Evolutionary conservation across 2,797 vertebrate genomes (phyloP).

Genomic region (Tadarida brasiliensis): DNA sequence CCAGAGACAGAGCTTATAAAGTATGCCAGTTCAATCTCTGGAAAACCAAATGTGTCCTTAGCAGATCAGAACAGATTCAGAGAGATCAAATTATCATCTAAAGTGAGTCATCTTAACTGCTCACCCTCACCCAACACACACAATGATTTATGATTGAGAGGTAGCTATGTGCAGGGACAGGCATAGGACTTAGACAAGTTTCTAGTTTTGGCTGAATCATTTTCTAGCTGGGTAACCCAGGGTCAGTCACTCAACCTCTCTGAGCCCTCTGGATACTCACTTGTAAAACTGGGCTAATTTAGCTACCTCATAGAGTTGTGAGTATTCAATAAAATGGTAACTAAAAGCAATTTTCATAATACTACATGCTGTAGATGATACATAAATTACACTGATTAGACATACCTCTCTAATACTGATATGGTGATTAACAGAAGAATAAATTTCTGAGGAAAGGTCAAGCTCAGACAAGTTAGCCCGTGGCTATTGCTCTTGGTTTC

Average conservation of each 20-base stretch:
- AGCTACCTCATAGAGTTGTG: neutral
- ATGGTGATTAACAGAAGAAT: neutral
- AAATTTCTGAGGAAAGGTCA: slow-evolving; percentile 9
- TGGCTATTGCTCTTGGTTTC: neutral
- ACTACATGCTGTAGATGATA: neutral
- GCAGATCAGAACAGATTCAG: neutral
- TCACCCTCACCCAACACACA: neutral
- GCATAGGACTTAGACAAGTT: neutral
- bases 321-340: neutral
- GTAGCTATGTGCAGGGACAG: neutral
- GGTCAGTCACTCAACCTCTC: neutral
- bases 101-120: neutral
- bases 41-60: neutral
- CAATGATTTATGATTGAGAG: neutral
- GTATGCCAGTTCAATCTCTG: neutral
- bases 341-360: neutral
- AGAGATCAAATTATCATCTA: neutral
- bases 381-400: neutral
- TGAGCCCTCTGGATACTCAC: neutral
- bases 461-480: neutral
- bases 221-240: neutral
- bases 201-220: neutral
- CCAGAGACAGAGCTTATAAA: neutral
- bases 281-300: neutral
- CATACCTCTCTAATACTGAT: no score